phyloP scores from a whole-genome alignment of 2,797 vertebrate species.

The Tiaroga cobitis region DNA sequence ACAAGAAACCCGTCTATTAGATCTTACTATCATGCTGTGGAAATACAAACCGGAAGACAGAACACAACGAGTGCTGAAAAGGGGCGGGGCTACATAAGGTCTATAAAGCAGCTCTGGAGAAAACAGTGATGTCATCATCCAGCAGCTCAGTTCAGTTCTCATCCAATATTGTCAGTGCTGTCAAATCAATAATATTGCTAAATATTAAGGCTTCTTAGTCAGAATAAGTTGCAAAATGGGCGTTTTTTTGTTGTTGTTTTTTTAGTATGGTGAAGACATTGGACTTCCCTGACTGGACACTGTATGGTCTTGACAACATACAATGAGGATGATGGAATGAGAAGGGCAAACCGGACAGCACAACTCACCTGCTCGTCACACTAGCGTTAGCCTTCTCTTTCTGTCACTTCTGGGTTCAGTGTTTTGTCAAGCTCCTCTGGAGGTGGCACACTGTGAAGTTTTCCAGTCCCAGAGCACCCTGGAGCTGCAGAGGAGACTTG shows the following conservation, averaged over 20 bases:
- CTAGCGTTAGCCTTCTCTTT: neutral
- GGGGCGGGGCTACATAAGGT: too few species aligned
- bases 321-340: neutral
- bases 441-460: constrained; percentile 3
- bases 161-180: neutral
- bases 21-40: too few species aligned
- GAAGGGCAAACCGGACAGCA: neutral
- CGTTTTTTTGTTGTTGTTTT: too few species aligned
- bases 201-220: neutral
- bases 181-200: neutral
- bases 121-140: neutral
- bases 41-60: too few species aligned
- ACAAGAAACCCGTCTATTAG: too few species aligned
- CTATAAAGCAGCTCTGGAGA: neutral
- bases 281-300: neutral
- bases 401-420: neutral
- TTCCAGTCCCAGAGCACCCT: constrained; percentile 12
- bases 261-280: neutral
- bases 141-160: neutral
- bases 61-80: too few species aligned
- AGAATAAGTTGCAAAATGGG: neutral
- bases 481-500: constrained; percentile 10
- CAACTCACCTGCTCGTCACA: constrained; percentile 15
- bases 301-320: neutral
- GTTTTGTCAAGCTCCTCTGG: constrained; percentile 23